A percentile compares a stretch with the other conserved stretches of the same genome.
Conservation (phyloP, 1,140 invertebrate genomes). For the Dendroctonus valens region DNA sequence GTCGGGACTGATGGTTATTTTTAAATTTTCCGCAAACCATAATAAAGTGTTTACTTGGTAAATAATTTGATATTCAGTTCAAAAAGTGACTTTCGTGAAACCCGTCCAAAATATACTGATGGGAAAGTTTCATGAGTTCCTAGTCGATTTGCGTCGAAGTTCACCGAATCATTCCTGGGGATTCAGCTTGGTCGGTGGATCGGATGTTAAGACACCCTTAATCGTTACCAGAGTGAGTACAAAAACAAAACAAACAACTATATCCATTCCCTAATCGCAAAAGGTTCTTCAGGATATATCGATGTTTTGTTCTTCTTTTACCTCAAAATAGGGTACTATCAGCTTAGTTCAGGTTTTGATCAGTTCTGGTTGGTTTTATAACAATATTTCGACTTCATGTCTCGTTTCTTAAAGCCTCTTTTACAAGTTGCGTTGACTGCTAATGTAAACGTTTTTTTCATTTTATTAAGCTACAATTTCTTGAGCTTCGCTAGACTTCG, state of each 20-base stretch:
- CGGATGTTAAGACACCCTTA: slow-evolving; percentile 84
- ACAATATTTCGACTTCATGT: no score
- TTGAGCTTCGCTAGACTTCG: no score
- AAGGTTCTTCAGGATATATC: no score
- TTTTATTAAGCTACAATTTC: no score
- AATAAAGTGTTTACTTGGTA: slow-evolving; percentile 17
- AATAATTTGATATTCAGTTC: slow-evolving; percentile 33
- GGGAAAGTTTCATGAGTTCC: slow-evolving; percentile 68
- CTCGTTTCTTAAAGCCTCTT: no score
- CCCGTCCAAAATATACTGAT: slow-evolving; percentile 28
- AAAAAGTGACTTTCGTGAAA: slow-evolving; percentile 27
- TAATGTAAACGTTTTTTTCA: no score
- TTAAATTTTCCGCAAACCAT: slow-evolving; percentile 26
- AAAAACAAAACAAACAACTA: neutral
- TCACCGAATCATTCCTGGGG: slow-evolving; percentile 81
- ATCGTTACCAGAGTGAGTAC: slow-evolving; percentile 85
- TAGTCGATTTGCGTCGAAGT: slow-evolving; percentile 73
- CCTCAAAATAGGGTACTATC: no score
- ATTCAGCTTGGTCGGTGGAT: slow-evolving; percentile 85
- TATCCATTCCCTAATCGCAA: neutral
- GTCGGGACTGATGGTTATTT: slow-evolving; percentile 24
- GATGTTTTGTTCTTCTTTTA: no score
- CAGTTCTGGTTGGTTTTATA: no score
- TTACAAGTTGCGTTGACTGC: no score
- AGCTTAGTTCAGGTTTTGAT: no score